Conservation (phyloP, 30 jellyfish, hydroid and myxozoan genomes). For the Aurelia coerulea region DNA sequence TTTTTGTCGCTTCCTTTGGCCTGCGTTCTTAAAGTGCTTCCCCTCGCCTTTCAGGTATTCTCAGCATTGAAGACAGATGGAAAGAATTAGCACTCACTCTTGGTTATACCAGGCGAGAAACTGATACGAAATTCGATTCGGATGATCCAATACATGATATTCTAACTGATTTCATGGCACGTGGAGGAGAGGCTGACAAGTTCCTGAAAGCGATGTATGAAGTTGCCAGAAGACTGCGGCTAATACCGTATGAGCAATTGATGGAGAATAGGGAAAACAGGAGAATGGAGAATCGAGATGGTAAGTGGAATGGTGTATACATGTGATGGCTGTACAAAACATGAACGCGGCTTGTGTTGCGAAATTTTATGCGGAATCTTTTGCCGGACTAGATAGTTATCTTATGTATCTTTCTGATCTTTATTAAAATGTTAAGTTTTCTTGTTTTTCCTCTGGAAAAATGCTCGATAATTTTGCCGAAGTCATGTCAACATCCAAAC, state of each 20-base stretch:
- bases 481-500: too few relatives aligned
- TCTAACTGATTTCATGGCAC: constrained; percentile 70
- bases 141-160: constrained; percentile 66
- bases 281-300: constrained; percentile 57
- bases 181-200: constrained; percentile 76
- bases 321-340: too few relatives aligned
- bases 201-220: constrained; percentile 65
- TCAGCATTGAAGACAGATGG: constrained; percentile 84
- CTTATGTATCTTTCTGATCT: too few relatives aligned
- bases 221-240: constrained; percentile 74
- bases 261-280: constrained; percentile 86
- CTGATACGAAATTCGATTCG: constrained; percentile 54
- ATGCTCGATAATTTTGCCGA: too few relatives aligned
- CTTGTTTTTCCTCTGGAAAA: too few relatives aligned
- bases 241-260: constrained; percentile 72
- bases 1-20: too few relatives aligned
- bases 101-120: constrained; percentile 78
- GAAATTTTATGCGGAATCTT: too few relatives aligned
- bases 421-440: too few relatives aligned
- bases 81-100: constrained; percentile 76
- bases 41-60: constrained; percentile 48
- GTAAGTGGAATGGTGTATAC: constrained; percentile 1
- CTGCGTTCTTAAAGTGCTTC: too few relatives aligned
- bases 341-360: too few relatives aligned
- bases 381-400: too few relatives aligned